Evolutionary conservation across 2,888 invertebrate species (phyloP).

Genomic region (Athetis lepigone): DNA sequence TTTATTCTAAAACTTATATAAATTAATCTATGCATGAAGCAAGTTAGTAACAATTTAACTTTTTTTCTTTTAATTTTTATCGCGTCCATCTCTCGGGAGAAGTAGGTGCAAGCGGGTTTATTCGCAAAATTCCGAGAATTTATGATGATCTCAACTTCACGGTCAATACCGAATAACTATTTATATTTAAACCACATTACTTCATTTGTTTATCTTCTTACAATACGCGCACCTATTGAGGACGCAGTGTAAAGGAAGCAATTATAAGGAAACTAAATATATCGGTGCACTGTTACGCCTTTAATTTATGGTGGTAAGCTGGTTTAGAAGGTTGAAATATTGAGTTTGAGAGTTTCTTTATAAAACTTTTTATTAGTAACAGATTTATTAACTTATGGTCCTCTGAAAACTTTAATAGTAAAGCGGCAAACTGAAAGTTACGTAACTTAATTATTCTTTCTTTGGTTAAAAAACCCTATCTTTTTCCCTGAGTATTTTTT

Average conservation of each 20-base stretch:
- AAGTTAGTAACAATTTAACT: too few species aligned
- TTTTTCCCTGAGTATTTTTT: too few species aligned
- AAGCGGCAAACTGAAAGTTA: too few species aligned
- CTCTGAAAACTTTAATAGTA: too few species aligned
- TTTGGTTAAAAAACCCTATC: too few species aligned
- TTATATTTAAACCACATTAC: slow-evolving; percentile 33
- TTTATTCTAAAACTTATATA: not conserved
- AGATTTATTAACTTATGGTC: too few species aligned
- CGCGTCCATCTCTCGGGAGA: not conserved
- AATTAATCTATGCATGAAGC: not conserved
- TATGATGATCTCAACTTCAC: slow-evolving; percentile 75
- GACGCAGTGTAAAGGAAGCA: slow-evolving; percentile 35
- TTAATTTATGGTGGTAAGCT: slow-evolving; percentile 1
- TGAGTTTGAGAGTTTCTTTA: not conserved
- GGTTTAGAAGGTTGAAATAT: slow-evolving; percentile 23
- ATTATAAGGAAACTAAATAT: slow-evolving; percentile 5
- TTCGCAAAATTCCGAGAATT: slow-evolving; percentile 75
- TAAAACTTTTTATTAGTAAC: not conserved
- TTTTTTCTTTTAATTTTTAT: slow-evolving; percentile 3
- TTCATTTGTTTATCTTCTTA: slow-evolving; percentile 24
- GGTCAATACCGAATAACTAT: slow-evolving; percentile 36
- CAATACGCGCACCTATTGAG: not conserved
- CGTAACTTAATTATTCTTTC: too few species aligned
- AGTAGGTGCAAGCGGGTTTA: slow-evolving; percentile 1
- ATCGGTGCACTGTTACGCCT: too few species aligned